Base-by-base conservation (phyloP, 2,113 vertebrate genomes). In the Epinephelus lanceolatus region DNA sequence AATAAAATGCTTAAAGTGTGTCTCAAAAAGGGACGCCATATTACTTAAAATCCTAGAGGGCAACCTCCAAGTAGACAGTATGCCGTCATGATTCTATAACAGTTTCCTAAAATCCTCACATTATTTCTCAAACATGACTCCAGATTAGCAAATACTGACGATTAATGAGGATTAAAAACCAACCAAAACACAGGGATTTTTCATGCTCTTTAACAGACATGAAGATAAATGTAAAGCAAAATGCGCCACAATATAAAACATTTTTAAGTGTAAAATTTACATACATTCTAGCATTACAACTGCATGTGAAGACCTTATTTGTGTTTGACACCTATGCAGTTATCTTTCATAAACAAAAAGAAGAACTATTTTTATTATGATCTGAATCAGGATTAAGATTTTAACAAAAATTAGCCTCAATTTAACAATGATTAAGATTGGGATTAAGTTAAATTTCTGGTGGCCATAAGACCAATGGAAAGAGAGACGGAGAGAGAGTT, bases 191-290 rank as follows among this genome's bases (percentile, higher is more conserved):
- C 7, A 42, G 18, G 25, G 3, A 23, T 10, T 49, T 59, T 30
- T 59, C 25, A 73, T 18, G 53, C 23, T 84, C 19, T 66, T 67
- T 74, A 81, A 91, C 90, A 88, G 37, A 45, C 10, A 83, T 19
- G 42, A 68, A 70, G 71, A 73, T 33, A 72, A 85, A 59, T 53
- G 23, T 52, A 80, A 67, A 85, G 45, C 27, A 30, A 62, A 47
- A 68, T 53, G 25, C 1, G 51, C 0, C 12, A 47, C 53, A 72
- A 15, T 73, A 71, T 85, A 87, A 84, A 89, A 87, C 19, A 12
- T 33, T 71, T 57, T 56, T n/a, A 62, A 65, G 67, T 67, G 72
- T 88, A 86, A 81, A 92, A 92, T 81, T 25, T 61, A 61, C 13
- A 90, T 60, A 37, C 17, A 77, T 78, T 85, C 1, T 3, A 3